phyloP scores from a whole-genome alignment of 2,888 invertebrate species.

The Cataglyphis cursor region DNA sequence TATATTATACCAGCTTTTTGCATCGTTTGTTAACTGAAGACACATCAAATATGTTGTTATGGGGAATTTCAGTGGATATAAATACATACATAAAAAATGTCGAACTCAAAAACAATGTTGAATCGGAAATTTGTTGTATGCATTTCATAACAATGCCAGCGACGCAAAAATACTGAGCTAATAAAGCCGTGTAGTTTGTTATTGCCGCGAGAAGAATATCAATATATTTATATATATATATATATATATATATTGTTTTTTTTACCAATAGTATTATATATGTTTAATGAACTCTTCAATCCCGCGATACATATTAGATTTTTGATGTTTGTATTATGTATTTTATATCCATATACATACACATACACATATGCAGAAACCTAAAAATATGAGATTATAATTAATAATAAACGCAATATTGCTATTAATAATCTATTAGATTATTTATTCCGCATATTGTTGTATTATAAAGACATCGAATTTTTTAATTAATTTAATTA shows the following conservation, averaged over 20 bases:
- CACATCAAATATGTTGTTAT: background rate
- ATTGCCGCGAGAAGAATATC: background rate
- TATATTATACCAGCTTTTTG: background rate
- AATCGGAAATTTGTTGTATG: constrained; percentile 4
- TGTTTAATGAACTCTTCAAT: background rate
- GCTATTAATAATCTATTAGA: background rate
- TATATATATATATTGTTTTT: background rate
- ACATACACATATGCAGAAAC: background rate
- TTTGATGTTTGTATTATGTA: background rate
- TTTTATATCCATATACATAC: background rate
- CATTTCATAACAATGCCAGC: constrained; percentile 17
- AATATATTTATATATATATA: constrained; percentile 12
- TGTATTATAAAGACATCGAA: background rate
- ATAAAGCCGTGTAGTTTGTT: constrained; percentile 22
- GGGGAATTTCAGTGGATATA: background rate
- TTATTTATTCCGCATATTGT: background rate
- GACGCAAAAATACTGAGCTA: background rate
- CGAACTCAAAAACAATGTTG: background rate
- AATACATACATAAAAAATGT: constrained; percentile 16
- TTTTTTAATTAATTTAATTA: background rate
- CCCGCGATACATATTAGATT: background rate
- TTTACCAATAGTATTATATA: background rate
- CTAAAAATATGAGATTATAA: background rate
- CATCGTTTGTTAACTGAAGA: background rate
- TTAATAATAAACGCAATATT: background rate